These are phyloP conservation scores for Diplodus puntazzo DNA, from an alignment of 2,797 vertebrate genomes.

Conservation along the genomic window DNA sequence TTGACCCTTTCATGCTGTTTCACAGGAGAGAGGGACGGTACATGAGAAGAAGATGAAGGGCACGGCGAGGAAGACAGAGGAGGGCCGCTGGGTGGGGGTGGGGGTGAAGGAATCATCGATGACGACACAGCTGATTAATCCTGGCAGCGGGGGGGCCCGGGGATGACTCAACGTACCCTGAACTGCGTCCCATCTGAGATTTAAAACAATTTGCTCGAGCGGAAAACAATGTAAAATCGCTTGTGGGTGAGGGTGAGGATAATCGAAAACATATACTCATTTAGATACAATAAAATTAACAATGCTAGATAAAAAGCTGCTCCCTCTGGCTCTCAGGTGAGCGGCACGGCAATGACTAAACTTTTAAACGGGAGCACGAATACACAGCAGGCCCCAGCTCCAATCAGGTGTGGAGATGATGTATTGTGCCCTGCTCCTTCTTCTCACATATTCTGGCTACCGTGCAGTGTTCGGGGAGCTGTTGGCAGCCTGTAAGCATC, in stretches of 20 bases:
- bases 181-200: slow-evolving; percentile 48
- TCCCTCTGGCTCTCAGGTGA: slow-evolving; percentile 14
- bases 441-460: slow-evolving; percentile 34
- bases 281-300: slow-evolving; percentile 15
- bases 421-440: slow-evolving; percentile 23
- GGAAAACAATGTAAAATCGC: slow-evolving; percentile 31
- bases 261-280: slow-evolving; percentile 28
- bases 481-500: slow-evolving; percentile 36
- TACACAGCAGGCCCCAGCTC: slow-evolving; percentile 29
- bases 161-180: slow-evolving; percentile 59
- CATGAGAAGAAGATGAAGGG: slow-evolving; percentile 34
- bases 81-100: slow-evolving; percentile 13
- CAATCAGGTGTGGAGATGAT: slow-evolving; percentile 50
- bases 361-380: slow-evolving; percentile 35
- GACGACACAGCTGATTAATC: slow-evolving; percentile 61
- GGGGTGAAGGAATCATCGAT: slow-evolving; percentile 31
- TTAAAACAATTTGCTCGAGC: slow-evolving; percentile 49
- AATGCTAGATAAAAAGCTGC: background rate
- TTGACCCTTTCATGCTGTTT: slow-evolving; percentile 67
- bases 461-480: slow-evolving; percentile 29
- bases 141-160: slow-evolving; percentile 50
- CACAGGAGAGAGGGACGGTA: slow-evolving; percentile 45
- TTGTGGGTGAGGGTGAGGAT: slow-evolving; percentile 25
- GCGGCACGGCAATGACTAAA: slow-evolving; percentile 15
- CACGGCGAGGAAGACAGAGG: slow-evolving; percentile 21